Evolutionary conservation across 2,113 vertebrate genomes (phyloP).

Genomic region (Melospiza georgiana): DNA sequence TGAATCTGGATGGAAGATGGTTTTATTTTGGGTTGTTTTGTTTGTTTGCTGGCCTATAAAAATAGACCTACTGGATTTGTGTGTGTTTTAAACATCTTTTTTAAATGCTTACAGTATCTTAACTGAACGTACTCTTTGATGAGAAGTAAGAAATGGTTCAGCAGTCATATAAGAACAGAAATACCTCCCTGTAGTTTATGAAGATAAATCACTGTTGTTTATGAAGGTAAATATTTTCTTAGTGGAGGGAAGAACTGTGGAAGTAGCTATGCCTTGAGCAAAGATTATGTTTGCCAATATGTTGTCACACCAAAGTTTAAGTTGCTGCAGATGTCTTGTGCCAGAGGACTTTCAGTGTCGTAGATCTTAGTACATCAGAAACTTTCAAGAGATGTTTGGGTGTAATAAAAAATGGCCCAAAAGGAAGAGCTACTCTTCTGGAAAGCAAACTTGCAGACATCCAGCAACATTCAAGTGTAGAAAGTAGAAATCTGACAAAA

Average conservation of each 20-base stretch:
- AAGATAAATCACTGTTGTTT: not conserved
- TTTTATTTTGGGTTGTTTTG: not conserved
- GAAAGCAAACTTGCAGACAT: not conserved
- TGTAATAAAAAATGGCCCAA: not conserved
- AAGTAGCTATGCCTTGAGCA: not conserved
- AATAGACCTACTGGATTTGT: not conserved
- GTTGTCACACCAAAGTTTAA: not conserved
- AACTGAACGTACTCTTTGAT: not conserved
- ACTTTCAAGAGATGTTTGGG: not conserved
- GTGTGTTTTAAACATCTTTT: not conserved
- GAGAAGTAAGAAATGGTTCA: not conserved
- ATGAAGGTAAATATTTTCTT: not conserved
- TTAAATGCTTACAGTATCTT: not conserved
- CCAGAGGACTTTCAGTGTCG: rapidly evolving
- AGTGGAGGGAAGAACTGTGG: not conserved
- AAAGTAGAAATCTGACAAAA: not conserved
- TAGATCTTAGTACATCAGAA: not conserved
- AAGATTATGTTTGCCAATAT: not conserved
- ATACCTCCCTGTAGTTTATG: not conserved
- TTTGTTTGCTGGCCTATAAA: not conserved
- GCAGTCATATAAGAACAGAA: not conserved
- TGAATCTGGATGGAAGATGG: not conserved
- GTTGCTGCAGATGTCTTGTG: not conserved
- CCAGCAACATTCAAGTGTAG: not conserved
- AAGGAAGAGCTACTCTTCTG: not conserved